These are phyloP conservation scores for Coptotermes formosanus DNA, from an alignment of 1,140 invertebrate species.

Conservation along the genomic window DNA sequence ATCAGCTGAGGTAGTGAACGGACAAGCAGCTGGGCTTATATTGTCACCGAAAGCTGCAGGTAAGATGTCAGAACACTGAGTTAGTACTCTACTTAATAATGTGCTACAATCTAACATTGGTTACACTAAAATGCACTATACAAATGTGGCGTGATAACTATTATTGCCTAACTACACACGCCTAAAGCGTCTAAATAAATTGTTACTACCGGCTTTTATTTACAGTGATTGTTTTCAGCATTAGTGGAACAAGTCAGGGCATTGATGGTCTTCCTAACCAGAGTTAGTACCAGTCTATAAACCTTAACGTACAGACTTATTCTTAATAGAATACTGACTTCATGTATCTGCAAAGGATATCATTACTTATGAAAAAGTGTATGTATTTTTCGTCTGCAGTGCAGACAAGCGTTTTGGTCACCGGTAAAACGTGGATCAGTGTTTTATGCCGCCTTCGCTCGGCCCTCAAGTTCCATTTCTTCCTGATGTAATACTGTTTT, in stretches of 20 bases:
- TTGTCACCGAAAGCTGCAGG: neutral
- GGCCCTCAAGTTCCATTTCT: too few relatives aligned
- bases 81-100: neutral
- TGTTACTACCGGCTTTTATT: neutral
- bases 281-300: too few relatives aligned
- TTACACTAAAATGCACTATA: neutral
- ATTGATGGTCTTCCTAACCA: neutral
- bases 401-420: too few relatives aligned
- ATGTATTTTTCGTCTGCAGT: too few relatives aligned
- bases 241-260: neutral
- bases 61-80: neutral
- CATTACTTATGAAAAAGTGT: too few relatives aligned
- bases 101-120: neutral
- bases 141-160: neutral
- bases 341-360: too few relatives aligned
- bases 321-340: too few relatives aligned
- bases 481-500: too few relatives aligned
- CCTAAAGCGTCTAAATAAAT: neutral
- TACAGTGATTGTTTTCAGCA: slow-evolving; percentile 1
- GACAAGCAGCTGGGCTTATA: neutral
- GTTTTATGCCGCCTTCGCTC: too few relatives aligned
- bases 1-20: neutral
- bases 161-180: slow-evolving; percentile 33
- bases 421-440: too few relatives aligned
- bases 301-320: too few relatives aligned